Conservation (phyloP, 2,888 invertebrate species). For the Galeopsomyia nigrocyanea region DNA sequence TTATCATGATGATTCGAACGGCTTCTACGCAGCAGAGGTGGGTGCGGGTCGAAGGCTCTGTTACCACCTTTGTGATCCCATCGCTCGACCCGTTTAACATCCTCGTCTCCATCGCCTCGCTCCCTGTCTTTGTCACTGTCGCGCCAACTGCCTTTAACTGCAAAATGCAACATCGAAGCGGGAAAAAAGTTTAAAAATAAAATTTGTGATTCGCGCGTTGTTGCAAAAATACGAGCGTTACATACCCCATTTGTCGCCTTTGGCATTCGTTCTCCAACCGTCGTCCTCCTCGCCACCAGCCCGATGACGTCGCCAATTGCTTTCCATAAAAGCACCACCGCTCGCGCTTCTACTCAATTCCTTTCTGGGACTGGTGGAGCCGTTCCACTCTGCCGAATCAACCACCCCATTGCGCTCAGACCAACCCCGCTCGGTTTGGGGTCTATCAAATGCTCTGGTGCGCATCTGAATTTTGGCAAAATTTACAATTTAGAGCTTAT, state of each 20-base stretch:
- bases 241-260: slow-evolving; percentile 73
- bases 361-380: slow-evolving; percentile 72
- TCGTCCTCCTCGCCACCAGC: slow-evolving; percentile 71
- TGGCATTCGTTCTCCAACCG: slow-evolving; percentile 70
- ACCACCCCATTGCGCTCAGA: slow-evolving; percentile 71
- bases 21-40: slow-evolving; percentile 62
- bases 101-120: slow-evolving; percentile 59
- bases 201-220: too few species aligned
- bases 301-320: slow-evolving; percentile 71
- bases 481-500: slow-evolving; percentile 4
- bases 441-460: slow-evolving; percentile 65
- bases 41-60: slow-evolving; percentile 65
- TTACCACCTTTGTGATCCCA: slow-evolving; percentile 66
- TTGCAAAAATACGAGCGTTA: too few species aligned
- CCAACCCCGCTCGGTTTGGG: slow-evolving; percentile 71
- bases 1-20: slow-evolving; percentile 68
- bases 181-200: too few species aligned
- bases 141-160: slow-evolving; percentile 69
- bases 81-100: slow-evolving; percentile 56
- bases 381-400: slow-evolving; percentile 72
- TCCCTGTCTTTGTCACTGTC: slow-evolving; percentile 67
- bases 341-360: slow-evolving; percentile 69
- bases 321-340: slow-evolving; percentile 67
- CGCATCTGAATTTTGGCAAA: slow-evolving; percentile 55
- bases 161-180: too few species aligned